Percentiles rank a stretch among this genome's conserved stretches.
Evolutionary conservation across 2,113 vertebrate species (phyloP).

Genomic region (Phoenicopterus ruber): DNA sequence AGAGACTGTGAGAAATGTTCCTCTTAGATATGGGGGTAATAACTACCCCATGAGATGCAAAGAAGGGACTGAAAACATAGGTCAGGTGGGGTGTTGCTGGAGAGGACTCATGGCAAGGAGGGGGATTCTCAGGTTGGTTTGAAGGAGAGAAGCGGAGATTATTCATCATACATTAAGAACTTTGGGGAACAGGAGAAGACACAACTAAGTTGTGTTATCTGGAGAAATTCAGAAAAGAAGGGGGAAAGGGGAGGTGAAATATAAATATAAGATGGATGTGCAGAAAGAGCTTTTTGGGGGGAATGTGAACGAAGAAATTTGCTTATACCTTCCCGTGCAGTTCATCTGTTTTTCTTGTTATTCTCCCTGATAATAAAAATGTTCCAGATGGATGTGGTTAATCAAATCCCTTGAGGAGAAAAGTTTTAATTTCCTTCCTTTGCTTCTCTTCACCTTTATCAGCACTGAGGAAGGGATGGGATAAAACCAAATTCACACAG

Average conservation of each 20-base stretch:
- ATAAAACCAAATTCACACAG: background rate
- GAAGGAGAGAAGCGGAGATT: background rate
- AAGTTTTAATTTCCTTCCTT: background rate
- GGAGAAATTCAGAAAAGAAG: background rate
- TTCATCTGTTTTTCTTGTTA: background rate
- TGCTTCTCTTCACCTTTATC: background rate
- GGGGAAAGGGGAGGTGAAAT: background rate
- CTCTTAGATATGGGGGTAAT: background rate
- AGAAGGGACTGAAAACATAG: background rate
- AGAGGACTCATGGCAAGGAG: background rate
- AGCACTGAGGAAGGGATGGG: background rate
- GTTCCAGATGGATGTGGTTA: background rate
- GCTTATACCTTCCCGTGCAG: background rate
- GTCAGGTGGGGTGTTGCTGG: background rate
- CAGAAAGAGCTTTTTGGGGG: background rate
- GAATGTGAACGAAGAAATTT: background rate
- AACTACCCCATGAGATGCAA: background rate
- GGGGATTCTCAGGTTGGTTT: background rate
- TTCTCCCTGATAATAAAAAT: background rate
- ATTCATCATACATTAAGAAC: background rate
- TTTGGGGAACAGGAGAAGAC: background rate
- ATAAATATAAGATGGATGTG: background rate
- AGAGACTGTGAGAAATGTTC: background rate
- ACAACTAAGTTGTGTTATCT: background rate
- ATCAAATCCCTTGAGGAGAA: background rate